phyloP scores from a whole-genome alignment of 2,888 invertebrate genomes.

The Lacanobia wlatinum region DNA sequence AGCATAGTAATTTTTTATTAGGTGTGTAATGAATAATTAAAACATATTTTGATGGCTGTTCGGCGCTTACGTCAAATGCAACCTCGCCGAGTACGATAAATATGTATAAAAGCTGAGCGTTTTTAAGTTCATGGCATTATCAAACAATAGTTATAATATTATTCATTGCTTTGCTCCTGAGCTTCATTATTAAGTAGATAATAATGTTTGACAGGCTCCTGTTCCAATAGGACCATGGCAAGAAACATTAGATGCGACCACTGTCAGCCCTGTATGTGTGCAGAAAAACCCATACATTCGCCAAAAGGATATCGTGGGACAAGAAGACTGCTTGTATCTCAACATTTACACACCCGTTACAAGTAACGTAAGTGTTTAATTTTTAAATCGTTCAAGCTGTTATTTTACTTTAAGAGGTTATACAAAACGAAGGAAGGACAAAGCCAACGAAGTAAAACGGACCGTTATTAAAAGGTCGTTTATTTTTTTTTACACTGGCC shows the following conservation, averaged over 20 bases:
- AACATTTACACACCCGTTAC: slow-evolving; percentile 92
- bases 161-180: background rate
- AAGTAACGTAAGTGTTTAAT: slow-evolving; percentile 73
- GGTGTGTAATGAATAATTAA: background rate
- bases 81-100: slow-evolving; percentile 12
- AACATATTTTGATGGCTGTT: background rate
- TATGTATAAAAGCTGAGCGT: slow-evolving; percentile 7
- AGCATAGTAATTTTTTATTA: background rate
- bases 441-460: slow-evolving; percentile 15
- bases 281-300: slow-evolving; percentile 94
- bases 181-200: background rate
- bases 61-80: slow-evolving; percentile 21
- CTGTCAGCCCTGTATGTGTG: slow-evolving; percentile 93
- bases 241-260: slow-evolving; percentile 91
- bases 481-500: background rate
- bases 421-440: slow-evolving; percentile 7
- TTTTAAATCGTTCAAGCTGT: background rate
- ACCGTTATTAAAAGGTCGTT: slow-evolving; percentile 17
- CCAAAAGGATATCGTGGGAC: slow-evolving; percentile 92
- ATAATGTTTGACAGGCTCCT: slow-evolving; percentile 90
- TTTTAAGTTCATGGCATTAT: slow-evolving; percentile 10
- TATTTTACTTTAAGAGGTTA: background rate
- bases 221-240: slow-evolving; percentile 92
- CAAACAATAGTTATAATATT: background rate
- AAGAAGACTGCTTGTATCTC: slow-evolving; percentile 96